A percentile compares a stretch with the other conserved stretches of the same genome.
These are phyloP conservation scores for Columba guinea DNA, from an alignment of 2,797 vertebrate species.

Conservation along the genomic window DNA sequence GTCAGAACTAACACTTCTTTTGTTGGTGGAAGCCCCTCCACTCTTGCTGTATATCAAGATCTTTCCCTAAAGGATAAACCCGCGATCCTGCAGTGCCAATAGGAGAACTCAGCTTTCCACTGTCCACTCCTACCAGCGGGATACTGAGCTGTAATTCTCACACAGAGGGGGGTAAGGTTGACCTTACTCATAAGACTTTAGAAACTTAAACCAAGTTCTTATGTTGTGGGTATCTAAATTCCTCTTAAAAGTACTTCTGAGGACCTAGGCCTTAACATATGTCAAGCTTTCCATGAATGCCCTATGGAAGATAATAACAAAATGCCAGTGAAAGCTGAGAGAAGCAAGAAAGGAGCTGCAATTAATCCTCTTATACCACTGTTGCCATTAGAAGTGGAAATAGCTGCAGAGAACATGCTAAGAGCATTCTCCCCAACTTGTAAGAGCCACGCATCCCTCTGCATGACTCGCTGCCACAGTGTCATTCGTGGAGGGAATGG, in stretches of 20 bases:
- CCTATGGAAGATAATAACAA: not conserved
- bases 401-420: not conserved
- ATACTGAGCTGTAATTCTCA: not conserved
- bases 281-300: not conserved
- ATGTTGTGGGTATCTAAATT: not conserved
- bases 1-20: not conserved
- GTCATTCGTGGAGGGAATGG: not conserved
- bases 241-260: not conserved
- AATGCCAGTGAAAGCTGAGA: not conserved
- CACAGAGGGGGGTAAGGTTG: not conserved
- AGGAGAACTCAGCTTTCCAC: not conserved
- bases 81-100: not conserved
- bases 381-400: not conserved
- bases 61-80: not conserved
- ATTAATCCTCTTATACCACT: not conserved
- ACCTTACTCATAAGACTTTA: not conserved
- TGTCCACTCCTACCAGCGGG: not conserved
- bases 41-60: not conserved
- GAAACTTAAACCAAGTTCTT: not conserved
- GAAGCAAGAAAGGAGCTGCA: not conserved
- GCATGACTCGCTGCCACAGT: fast-evolving
- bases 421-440: not conserved
- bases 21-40: not conserved
- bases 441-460: not conserved
- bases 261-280: not conserved